Conservation (phyloP, 2,888 invertebrate species). For the Orchesella flavescens region DNA sequence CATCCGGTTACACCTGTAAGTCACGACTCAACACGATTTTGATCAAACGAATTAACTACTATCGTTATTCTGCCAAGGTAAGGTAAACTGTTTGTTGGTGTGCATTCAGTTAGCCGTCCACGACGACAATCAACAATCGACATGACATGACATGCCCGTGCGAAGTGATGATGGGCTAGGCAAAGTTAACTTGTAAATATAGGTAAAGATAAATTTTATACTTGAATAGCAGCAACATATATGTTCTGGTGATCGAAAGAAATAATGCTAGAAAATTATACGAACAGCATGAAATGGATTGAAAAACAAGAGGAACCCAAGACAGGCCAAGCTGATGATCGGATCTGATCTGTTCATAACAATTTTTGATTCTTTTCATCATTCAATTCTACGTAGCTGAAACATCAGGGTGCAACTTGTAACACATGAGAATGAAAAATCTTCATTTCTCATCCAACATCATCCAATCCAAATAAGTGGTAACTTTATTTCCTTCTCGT, state of each 20-base stretch:
- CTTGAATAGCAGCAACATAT: no score
- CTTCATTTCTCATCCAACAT: conserved; percentile 15
- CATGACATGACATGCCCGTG: conserved; percentile 51
- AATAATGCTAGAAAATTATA: conserved; percentile 21
- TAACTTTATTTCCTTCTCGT: background rate
- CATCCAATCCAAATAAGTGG: no score
- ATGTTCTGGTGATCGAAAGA: conserved; percentile 13
- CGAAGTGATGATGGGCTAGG: conserved; percentile 57
- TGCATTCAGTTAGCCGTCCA: conserved; percentile 14
- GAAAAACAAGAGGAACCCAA: conserved; percentile 36
- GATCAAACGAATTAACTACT: conserved; percentile 49
- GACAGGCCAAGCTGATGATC: conserved; percentile 43
- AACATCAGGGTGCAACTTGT: conserved; percentile 49
- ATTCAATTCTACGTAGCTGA: conserved; percentile 43
- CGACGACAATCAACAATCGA: conserved; percentile 57
- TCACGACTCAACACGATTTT: conserved; percentile 68
- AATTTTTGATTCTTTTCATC: conserved; percentile 56
- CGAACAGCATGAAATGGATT: conserved; percentile 60
- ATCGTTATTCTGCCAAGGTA: conserved; percentile 27
- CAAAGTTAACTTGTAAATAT: background rate
- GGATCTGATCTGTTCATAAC: conserved; percentile 55
- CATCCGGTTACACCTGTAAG: conserved; percentile 66
- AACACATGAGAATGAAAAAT: background rate
- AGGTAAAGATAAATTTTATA: no score
- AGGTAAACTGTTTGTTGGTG: conserved; percentile 7